Evolutionary conservation across 2,797 vertebrate species (phyloP).

Genomic region (Sebastes vulpes): DNA sequence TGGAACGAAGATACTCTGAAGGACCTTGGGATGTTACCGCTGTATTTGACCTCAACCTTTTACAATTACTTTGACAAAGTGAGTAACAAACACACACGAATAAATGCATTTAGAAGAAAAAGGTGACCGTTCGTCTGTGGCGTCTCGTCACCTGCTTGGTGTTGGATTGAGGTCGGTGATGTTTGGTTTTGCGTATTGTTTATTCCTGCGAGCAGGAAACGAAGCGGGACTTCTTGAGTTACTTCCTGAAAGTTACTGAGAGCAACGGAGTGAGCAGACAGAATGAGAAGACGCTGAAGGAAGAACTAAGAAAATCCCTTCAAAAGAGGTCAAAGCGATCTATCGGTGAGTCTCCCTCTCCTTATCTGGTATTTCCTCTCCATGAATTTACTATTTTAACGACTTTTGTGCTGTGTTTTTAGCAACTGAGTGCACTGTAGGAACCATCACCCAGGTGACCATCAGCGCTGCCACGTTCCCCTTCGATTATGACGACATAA

Average conservation of each 20-base stretch:
- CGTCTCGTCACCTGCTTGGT: not conserved
- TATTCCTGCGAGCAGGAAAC: slow-evolving; percentile 50
- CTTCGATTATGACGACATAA: slow-evolving; percentile 68
- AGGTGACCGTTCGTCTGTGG: not conserved
- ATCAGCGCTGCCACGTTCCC: slow-evolving; percentile 74
- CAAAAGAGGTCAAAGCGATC: slow-evolving; percentile 30
- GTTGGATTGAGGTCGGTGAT: not conserved
- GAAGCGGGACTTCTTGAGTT: slow-evolving; percentile 52
- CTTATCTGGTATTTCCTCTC: not conserved
- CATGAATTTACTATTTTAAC: not conserved
- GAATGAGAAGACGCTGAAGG: slow-evolving; percentile 33
- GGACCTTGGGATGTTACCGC: slow-evolving; percentile 66
- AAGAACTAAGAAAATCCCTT: slow-evolving; percentile 17
- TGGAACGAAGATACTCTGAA: slow-evolving; percentile 74
- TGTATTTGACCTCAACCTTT: slow-evolving; percentile 72
- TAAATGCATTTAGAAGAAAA: not conserved
- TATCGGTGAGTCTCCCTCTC: slow-evolving; percentile 54
- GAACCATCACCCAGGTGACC: slow-evolving; percentile 68
- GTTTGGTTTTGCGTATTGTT: not conserved
- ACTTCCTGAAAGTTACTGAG: slow-evolving; percentile 38
- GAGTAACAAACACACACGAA: not conserved
- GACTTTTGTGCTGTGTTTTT: not conserved
- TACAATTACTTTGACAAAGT: slow-evolving; percentile 73
- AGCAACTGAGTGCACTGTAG: slow-evolving; percentile 64
- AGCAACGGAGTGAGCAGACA: not conserved